Evolutionary conservation across 2,888 invertebrate genomes (phyloP), one percentile per base, ranked within the genome.

Genomic region (Limnephilus lunatus): DNA sequence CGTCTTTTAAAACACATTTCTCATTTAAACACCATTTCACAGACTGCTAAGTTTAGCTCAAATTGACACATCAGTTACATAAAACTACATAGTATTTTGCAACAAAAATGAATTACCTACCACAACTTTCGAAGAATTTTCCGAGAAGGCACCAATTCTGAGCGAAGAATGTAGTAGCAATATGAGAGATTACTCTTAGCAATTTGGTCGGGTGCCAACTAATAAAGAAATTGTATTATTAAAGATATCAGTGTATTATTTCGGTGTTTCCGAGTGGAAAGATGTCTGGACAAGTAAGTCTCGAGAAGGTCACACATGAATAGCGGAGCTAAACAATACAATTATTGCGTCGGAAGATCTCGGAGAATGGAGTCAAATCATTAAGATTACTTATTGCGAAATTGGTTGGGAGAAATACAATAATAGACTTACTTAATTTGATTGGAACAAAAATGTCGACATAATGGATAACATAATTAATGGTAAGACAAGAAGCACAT

Each of bases 211-310:
- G 89, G 92, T 82, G 92, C 93, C 93, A 93, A 93, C 92, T 93
- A 92, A 93, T 93, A 93, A 93, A 93, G 93, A 90, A 93, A 93
- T 92, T 92, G 92, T 92, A 88, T 92, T 93, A 93, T 92, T 92
- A 92, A 85, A 93, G 92, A 93, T 93, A 91, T 91, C 91, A 82
- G 91, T 90, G 81, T 81, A 90, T 91, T 91, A 92, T 92, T 90
- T 91, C 80, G 44, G 86, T 48, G 86, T 86, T 86, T 86, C 86
- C 39, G 85, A 91, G 85, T 85, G 85, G 85, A 91, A 86, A 31
- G 35, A 30, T 80, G 88, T 88, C 88, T 86, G 88, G 88, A 88
- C 80, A 88, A 88, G 68, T 80, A 88, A 88, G 32, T 68, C 68
- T 68, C 30, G 53, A 53, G 31, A 30, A 68, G 88, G 68, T 68